Percentiles rank a stretch among this genome's conserved stretches.
These are phyloP conservation scores for Tetropium fuscum DNA, from an alignment of 2,888 invertebrate species.

Conservation along the genomic window DNA sequence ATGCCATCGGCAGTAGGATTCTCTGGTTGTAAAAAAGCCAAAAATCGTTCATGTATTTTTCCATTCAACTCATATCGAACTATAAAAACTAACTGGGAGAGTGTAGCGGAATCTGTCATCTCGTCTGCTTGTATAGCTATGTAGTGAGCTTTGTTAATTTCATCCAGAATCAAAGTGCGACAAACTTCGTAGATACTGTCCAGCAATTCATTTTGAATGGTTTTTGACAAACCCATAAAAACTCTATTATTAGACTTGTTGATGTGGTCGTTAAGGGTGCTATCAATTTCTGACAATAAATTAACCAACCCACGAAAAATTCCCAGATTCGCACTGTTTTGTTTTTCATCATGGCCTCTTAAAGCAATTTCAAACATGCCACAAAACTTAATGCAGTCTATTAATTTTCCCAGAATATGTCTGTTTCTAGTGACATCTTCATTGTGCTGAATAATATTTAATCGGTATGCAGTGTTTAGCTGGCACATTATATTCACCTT, in stretches of 20 bases:
- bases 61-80: slow-evolving; percentile 1
- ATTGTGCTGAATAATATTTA: background rate
- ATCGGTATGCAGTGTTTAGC: background rate
- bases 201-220: slow-evolving; percentile 24
- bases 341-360: background rate
- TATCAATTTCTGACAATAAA: slow-evolving; percentile 13
- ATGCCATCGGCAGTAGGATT: background rate
- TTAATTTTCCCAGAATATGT: background rate
- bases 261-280: slow-evolving; percentile 12
- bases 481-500: background rate
- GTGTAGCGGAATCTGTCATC: background rate
- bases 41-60: slow-evolving; percentile 16
- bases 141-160: slow-evolving; percentile 10
- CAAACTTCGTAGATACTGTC: slow-evolving; percentile 15
- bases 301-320: background rate
- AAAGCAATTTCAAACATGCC: background rate
- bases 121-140: slow-evolving; percentile 16
- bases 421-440: background rate
- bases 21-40: slow-evolving; percentile 16
- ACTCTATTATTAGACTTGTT: background rate
- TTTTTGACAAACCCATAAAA: slow-evolving; percentile 20
- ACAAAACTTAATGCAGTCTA: slow-evolving; percentile 4
- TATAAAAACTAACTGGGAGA: background rate
- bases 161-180: slow-evolving; percentile 4
- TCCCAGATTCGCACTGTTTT: background rate